Conservation (phyloP, 2,797 vertebrate genomes). For the Pipistrellus kuhlii region DNA sequence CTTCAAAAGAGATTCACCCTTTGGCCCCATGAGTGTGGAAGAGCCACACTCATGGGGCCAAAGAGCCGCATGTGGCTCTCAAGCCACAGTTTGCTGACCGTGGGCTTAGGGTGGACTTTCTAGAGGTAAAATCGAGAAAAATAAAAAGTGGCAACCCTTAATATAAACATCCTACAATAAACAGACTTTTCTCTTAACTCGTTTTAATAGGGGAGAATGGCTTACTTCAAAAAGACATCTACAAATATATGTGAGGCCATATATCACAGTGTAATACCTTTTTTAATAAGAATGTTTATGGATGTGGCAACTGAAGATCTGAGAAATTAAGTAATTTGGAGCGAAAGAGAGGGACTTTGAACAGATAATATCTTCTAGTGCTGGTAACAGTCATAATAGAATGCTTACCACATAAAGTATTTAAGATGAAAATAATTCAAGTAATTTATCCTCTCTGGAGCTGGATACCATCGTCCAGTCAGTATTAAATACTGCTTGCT, state of each 20-base stretch:
- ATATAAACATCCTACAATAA: slow-evolving; percentile 10
- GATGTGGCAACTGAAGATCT: not conserved
- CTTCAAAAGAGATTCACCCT: too few relatives aligned
- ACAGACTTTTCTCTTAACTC: slow-evolving; percentile 11
- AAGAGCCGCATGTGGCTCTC: too few relatives aligned
- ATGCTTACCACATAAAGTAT: not conserved
- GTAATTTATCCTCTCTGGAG: not conserved
- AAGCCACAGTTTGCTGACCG: too few relatives aligned
- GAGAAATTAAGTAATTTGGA: not conserved
- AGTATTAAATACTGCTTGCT: not conserved
- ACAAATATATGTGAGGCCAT: not conserved
- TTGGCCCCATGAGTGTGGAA: too few relatives aligned
- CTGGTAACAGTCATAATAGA: not conserved
- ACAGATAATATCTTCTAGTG: not conserved
- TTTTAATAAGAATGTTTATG: slow-evolving; percentile 21
- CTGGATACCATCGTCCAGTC: not conserved
- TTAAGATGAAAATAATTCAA: slow-evolving; percentile 6
- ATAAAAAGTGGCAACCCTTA: not conserved
- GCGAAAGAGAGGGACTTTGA: not conserved
- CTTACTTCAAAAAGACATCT: slow-evolving; percentile 27
- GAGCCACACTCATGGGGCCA: too few relatives aligned
- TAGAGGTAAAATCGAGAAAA: slow-evolving; percentile 33
- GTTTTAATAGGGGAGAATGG: not conserved
- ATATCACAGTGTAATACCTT: not conserved
- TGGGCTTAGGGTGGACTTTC: not conserved